Base-by-base conservation (phyloP, 2,113 vertebrate species). In the Esox niger region DNA sequence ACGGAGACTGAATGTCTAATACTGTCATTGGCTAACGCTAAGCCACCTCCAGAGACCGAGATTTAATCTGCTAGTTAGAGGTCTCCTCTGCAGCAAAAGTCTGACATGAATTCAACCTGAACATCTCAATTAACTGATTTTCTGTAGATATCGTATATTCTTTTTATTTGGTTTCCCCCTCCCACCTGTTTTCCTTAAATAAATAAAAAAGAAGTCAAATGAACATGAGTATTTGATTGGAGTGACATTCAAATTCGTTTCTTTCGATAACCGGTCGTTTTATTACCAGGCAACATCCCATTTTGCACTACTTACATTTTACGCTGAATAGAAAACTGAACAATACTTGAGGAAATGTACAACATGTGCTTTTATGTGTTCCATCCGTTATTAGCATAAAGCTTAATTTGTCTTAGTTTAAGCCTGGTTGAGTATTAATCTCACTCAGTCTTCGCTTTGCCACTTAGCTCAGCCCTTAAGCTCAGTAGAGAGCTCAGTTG, bases 1-100 rank as follows among this genome's bases (percentile, higher is more conserved):
- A 73, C 70, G 83, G 76, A 82, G 88, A 88, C 87, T 77, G 80
- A 86, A 88, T 86, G 73, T 74, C 71, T 75, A 87, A 87, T 71
- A 83, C 79, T 80, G 76, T 88, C 79, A 87, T 89, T 85, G 88
- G 83, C 87, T 89, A 81, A 86, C 2, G 49, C 81, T 80, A 83
- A 83, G 83, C 86, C 73, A 31, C 79, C 62, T 56, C 67, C 21
- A 72, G 79, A 79, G 80, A 82, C 68, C 80, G 73, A 61, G 74
- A 78, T 70, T 79, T 65, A 76, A 87, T 87, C 76, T 71, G 9
- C 76, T 73, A 76, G 80, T 83, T 87, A 78, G 72, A 68, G 74
- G 82, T 84, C 86, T 73, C 76, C 82, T 82, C 78, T 68, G 6
- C 70, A 49, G 65, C 68, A 17, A 71, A 71, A 74, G 57, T 61